Percentiles rank a stretch among this genome's conserved stretches.
Conservation (phyloP, 2,797 vertebrate genomes). For the Orestias chungarensis region DNA sequence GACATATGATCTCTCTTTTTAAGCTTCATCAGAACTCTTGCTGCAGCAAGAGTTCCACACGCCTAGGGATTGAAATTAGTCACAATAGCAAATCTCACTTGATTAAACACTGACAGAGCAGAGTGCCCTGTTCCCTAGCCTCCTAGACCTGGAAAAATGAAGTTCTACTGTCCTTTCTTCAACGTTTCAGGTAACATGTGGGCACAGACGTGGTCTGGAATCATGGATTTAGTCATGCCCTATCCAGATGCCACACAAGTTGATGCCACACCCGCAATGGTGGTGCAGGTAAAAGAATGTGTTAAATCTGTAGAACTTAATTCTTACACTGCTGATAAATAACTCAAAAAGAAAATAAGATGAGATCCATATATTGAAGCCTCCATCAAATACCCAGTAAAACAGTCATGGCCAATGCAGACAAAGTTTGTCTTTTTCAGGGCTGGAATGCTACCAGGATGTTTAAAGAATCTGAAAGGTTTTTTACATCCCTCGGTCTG, state of each 20-base stretch:
- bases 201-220: slow-evolving; percentile 96
- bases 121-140: slow-evolving; percentile 10
- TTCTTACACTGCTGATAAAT: slow-evolving; percentile 1
- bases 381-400: neutral
- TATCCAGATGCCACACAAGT: slow-evolving; percentile 88
- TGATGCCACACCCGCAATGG: slow-evolving; percentile 94
- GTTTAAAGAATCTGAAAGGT: slow-evolving; percentile 90
- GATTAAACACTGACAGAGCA: slow-evolving; percentile 41
- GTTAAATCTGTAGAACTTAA: slow-evolving; percentile 12
- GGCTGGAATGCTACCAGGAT: slow-evolving; percentile 88
- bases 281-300: slow-evolving; percentile 81
- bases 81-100: slow-evolving; percentile 52
- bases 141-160: slow-evolving; percentile 3
- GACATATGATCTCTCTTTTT: too few relatives aligned
- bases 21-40: too few relatives aligned
- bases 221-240: slow-evolving; percentile 89
- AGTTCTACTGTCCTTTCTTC: slow-evolving; percentile 19
- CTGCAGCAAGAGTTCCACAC: too few relatives aligned
- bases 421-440: slow-evolving; percentile 63
- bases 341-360: too few relatives aligned
- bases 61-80: slow-evolving; percentile 41
- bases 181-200: slow-evolving; percentile 94
- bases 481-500: slow-evolving; percentile 91
- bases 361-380: neutral
- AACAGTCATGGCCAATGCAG: slow-evolving; percentile 2